Conservation (phyloP, 2,113 vertebrate species). For the Gallinago paraguaiae region DNA sequence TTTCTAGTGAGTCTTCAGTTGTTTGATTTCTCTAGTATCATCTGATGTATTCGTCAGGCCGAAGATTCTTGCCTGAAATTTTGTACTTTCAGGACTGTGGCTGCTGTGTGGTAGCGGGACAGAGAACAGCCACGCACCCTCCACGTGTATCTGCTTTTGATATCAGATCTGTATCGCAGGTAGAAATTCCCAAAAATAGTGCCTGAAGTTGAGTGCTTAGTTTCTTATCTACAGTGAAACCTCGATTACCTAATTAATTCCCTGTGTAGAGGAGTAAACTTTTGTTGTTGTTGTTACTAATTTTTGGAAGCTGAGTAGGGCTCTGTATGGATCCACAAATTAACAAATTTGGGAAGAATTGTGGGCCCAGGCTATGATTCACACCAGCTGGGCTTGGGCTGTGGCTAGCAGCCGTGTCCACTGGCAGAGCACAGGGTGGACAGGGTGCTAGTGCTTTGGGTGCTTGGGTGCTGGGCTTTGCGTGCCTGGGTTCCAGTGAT, state of each 20-base stretch:
- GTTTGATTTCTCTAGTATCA: background rate
- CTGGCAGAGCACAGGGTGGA: background rate
- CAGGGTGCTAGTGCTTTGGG: background rate
- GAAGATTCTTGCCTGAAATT: background rate
- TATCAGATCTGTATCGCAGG: background rate
- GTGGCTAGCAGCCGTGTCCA: background rate
- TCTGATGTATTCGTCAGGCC: accelerated
- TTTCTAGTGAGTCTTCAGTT: background rate
- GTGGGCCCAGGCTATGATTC: background rate
- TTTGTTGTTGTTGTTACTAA: background rate
- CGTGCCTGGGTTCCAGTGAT: background rate
- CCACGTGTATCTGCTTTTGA: background rate
- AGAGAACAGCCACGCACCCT: background rate
- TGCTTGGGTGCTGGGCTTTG: background rate
- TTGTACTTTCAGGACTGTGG: background rate
- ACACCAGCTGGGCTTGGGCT: background rate
- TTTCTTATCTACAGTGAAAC: background rate
- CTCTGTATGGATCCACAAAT: background rate
- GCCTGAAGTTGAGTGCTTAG: background rate
- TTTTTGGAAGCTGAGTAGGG: background rate
- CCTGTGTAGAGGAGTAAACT: background rate
- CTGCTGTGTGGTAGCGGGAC: background rate
- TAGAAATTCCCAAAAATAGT: background rate
- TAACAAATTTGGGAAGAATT: background rate
- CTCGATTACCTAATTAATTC: background rate